phyloP scores from a whole-genome alignment of 2,113 vertebrate genomes.

The Cacatua alba region DNA sequence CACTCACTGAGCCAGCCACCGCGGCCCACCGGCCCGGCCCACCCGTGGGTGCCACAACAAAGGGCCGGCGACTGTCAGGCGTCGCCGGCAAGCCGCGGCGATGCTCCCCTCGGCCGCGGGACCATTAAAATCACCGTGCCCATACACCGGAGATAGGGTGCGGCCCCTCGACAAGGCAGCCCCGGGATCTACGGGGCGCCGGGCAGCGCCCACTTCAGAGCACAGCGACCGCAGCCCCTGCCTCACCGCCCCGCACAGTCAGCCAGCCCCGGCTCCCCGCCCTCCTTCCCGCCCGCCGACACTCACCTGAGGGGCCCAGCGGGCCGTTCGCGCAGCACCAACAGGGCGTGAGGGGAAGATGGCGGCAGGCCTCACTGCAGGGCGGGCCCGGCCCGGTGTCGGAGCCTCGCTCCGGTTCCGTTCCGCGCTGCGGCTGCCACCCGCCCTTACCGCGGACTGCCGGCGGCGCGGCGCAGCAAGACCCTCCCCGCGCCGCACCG shows the following conservation, averaged over 20 bases:
- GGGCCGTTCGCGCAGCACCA: neutral
- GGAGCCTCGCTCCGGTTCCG: neutral
- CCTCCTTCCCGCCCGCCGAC: neutral
- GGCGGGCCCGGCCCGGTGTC: neutral
- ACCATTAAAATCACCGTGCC: neutral
- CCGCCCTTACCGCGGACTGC: neutral
- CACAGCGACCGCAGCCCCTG: too few species aligned
- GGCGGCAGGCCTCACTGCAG: neutral
- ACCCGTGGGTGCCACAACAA: neutral
- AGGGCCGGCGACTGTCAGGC: neutral
- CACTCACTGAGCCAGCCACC: too few species aligned
- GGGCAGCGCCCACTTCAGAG: neutral
- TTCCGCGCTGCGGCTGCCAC: neutral
- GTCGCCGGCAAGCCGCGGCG: neutral
- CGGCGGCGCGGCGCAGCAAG: too few species aligned
- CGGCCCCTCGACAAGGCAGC: neutral
- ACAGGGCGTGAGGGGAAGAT: neutral
- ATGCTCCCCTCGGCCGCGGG: neutral
- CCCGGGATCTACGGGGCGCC: too few species aligned
- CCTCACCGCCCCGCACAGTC: neutral
- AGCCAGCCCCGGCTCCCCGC: too few species aligned
- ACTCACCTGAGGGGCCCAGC: neutral
- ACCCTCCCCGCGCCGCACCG: too few species aligned
- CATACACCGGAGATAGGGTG: too few species aligned
- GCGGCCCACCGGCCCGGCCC: too few species aligned